These are phyloP conservation scores for Eueremaeus valkanovi DNA, from an alignment of 2,888 invertebrate genomes.

Conservation along the genomic window DNA sequence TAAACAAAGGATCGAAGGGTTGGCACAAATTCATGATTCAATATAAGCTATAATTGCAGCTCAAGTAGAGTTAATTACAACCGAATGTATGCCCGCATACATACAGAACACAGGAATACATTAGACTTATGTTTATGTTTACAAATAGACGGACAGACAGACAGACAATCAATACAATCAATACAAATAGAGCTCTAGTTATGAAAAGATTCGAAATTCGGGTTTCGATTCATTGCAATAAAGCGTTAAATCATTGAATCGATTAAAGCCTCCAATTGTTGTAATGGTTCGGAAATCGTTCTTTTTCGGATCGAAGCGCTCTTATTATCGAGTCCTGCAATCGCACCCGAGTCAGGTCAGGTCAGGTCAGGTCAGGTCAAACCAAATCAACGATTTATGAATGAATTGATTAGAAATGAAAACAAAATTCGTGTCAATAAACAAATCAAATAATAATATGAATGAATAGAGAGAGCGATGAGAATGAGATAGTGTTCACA, in stretches of 20 bases:
- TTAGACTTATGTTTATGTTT: too few relatives aligned
- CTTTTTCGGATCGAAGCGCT: slow-evolving; percentile 69
- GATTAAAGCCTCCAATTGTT: slow-evolving; percentile 54
- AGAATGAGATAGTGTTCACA: too few relatives aligned
- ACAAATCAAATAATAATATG: neutral
- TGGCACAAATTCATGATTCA: neutral
- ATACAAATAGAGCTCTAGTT: neutral
- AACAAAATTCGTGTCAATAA: neutral
- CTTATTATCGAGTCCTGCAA: slow-evolving; percentile 62
- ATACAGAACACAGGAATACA: too few relatives aligned
- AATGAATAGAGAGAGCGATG: too few relatives aligned
- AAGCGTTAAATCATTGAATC: neutral
- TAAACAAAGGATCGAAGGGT: neutral
- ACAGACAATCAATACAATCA: neutral
- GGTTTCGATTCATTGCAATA: neutral
- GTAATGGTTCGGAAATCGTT: slow-evolving; percentile 69
- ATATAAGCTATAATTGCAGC: neutral
- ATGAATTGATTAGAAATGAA: neutral
- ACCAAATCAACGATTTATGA: too few relatives aligned
- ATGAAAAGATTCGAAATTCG: neutral
- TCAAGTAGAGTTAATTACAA: neutral
- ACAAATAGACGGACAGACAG: neutral
- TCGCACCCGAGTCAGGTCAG: neutral
- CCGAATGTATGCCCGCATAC: neutral
- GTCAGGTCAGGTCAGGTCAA: neutral